phyloP scores from a whole-genome alignment of 2,113 vertebrate genomes.

The Casuarius casuarius region DNA sequence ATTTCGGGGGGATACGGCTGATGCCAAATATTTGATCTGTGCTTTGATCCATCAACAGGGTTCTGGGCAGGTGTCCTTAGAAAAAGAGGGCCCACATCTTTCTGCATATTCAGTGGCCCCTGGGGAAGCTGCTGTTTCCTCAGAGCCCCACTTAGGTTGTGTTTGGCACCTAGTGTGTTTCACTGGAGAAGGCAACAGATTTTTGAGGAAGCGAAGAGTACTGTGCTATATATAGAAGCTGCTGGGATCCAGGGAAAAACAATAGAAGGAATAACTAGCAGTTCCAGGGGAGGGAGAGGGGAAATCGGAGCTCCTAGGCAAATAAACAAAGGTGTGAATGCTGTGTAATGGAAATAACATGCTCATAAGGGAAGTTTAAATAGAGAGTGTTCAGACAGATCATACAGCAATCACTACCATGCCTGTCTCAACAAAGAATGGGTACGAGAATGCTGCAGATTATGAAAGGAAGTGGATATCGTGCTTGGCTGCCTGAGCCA shows the following conservation, averaged over 20 bases:
- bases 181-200: background rate
- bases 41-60: background rate
- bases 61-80: conserved; percentile 24
- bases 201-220: background rate
- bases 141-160: background rate
- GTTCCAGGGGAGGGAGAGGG: background rate
- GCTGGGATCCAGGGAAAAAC: background rate
- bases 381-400: background rate
- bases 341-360: background rate
- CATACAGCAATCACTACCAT: background rate
- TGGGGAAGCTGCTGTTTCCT: background rate
- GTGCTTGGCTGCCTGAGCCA: background rate
- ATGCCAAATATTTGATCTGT: conserved; percentile 12
- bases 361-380: background rate
- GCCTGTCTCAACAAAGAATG: background rate
- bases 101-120: background rate
- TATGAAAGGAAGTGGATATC: background rate
- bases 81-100: background rate
- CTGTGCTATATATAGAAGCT: background rate
- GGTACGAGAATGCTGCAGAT: background rate
- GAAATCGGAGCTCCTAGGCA: background rate
- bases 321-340: background rate
- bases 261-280: background rate
- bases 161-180: background rate
- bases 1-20: background rate